phyloP scores from a whole-genome alignment of 2,113 vertebrate genomes.

The Oplegnathus fasciatus region DNA sequence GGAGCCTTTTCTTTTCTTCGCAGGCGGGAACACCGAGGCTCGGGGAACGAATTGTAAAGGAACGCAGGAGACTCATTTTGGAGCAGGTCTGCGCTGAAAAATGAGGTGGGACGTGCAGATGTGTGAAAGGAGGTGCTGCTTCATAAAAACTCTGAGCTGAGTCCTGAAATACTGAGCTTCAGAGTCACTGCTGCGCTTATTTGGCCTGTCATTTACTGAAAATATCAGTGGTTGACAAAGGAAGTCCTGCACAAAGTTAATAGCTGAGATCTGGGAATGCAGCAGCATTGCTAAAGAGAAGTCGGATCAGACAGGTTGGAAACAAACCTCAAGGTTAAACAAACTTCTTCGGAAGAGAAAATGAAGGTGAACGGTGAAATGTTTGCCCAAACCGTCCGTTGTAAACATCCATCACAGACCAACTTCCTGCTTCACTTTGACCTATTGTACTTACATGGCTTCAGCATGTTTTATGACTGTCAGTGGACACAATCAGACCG shows the following conservation, averaged over 20 bases:
- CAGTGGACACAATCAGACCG: too few relatives aligned
- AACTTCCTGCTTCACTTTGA: too few relatives aligned
- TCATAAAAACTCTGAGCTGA: background rate
- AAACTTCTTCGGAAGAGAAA: too few relatives aligned
- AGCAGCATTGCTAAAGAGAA: background rate
- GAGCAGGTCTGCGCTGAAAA: background rate
- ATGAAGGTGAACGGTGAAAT: too few relatives aligned
- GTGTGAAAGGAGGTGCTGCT: background rate
- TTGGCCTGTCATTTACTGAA: background rate
- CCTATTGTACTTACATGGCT: too few relatives aligned
- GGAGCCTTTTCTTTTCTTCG: background rate
- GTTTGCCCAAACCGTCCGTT: too few relatives aligned
- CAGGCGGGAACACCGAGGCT: slow-evolving; percentile 10
- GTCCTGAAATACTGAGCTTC: background rate
- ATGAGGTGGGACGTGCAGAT: background rate
- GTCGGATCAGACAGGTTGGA: background rate
- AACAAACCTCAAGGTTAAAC: background rate
- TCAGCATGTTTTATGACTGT: too few relatives aligned
- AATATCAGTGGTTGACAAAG: background rate
- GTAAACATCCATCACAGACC: background rate
- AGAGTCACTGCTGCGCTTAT: background rate
- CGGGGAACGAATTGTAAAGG: background rate
- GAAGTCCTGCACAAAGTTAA: background rate
- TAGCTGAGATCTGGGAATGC: too few relatives aligned
- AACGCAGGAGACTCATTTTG: slow-evolving; percentile 2